These are phyloP conservation scores for Bradypodion ventrale DNA, from an alignment of 2,797 vertebrate genomes.

Conservation along the genomic window DNA sequence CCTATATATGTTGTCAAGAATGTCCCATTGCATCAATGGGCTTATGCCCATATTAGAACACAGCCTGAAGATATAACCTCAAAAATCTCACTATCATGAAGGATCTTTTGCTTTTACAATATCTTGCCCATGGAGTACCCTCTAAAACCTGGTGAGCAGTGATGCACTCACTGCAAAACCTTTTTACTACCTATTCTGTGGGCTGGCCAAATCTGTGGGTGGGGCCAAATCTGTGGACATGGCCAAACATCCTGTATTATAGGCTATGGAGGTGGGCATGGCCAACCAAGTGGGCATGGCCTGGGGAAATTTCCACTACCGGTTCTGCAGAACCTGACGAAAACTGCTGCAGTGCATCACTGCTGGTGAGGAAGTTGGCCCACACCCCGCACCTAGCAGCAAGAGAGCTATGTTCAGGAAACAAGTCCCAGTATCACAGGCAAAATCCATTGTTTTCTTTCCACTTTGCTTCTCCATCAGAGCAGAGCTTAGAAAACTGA, in stretches of 20 bases:
- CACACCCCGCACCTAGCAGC: not conserved
- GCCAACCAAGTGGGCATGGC: too few species aligned
- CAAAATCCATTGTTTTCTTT: conserved; percentile 23
- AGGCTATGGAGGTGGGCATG: too few species aligned
- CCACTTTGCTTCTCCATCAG: conserved; percentile 27
- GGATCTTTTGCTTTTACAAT: not conserved
- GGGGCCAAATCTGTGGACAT: too few species aligned
- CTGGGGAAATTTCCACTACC: too few species aligned
- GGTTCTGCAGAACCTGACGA: too few species aligned
- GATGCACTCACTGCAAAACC: too few species aligned
- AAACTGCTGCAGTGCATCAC: not conserved
- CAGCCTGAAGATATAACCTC: not conserved
- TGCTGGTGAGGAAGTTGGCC: not conserved
- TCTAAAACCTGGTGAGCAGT: too few species aligned
- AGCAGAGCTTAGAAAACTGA: not conserved
- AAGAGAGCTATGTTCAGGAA: not conserved
- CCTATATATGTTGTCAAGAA: not conserved
- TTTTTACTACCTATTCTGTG: too few species aligned
- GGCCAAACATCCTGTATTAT: too few species aligned
- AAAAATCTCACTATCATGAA: not conserved
- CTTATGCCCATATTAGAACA: not conserved
- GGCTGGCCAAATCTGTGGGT: too few species aligned
- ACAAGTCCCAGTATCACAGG: conserved; percentile 23
- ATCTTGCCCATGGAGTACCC: not conserved
- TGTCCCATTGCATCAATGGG: not conserved